These are phyloP conservation scores for Pyrochroa serraticornis DNA, from an alignment of 2,888 invertebrate genomes.

Conservation along the genomic window DNA sequence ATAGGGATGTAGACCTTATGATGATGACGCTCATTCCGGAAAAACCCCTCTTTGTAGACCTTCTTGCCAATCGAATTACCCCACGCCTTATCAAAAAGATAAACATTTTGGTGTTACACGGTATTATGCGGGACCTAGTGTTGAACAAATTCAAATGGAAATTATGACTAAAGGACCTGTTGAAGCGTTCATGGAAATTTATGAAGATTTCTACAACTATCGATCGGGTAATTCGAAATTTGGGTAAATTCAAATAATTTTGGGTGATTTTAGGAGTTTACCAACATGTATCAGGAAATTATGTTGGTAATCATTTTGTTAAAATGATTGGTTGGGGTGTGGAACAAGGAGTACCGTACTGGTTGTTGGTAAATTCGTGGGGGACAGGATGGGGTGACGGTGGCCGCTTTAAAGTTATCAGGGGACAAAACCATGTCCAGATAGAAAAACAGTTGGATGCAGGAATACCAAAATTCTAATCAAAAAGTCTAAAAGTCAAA, in stretches of 20 bases:
- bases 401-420: conserved; percentile 82
- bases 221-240: background rate
- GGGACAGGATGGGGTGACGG: conserved; percentile 82
- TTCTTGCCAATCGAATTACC: background rate
- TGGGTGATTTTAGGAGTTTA: conserved; percentile 67
- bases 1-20: conserved; percentile 6
- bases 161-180: conserved; percentile 7
- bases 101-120: background rate
- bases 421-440: conserved; percentile 64
- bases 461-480: too few species aligned
- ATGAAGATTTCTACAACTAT: background rate
- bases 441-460: too few species aligned
- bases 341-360: conserved; percentile 75
- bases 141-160: conserved; percentile 3
- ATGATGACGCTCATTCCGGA: background rate
- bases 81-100: background rate
- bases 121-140: background rate
- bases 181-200: background rate
- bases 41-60: background rate
- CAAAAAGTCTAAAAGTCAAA: too few species aligned
- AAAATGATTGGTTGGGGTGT: conserved; percentile 86
- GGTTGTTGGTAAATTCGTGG: conserved; percentile 91
- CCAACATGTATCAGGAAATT: conserved; percentile 72
- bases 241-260: background rate
- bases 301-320: conserved; percentile 82